Conservation (phyloP, 2,113 vertebrate species). For the Bombycilla garrulus region DNA sequence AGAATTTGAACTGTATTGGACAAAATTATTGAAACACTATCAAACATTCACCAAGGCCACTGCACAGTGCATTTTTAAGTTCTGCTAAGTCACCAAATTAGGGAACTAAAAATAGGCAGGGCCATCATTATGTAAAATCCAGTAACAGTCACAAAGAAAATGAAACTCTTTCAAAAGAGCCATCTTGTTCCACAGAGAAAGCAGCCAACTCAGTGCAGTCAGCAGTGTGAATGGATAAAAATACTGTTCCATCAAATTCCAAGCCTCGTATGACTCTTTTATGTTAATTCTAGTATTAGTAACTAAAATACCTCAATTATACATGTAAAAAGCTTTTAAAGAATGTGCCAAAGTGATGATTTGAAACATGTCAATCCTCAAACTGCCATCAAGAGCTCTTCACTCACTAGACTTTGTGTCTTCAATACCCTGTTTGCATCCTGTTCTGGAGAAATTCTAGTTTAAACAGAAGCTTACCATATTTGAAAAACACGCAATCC, state of each 20-base stretch:
- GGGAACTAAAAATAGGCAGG: background rate
- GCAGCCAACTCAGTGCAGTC: background rate
- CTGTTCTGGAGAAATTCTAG: background rate
- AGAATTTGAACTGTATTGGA: background rate
- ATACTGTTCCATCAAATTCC: background rate
- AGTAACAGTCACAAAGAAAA: background rate
- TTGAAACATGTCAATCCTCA: background rate
- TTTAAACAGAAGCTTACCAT: conserved; percentile 76
- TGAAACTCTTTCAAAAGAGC: background rate
- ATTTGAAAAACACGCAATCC: conserved; percentile 89
- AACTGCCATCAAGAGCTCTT: background rate
- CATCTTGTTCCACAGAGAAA: background rate
- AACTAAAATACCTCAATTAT: background rate
- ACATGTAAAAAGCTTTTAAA: background rate
- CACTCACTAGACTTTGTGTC: background rate
- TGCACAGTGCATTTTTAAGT: background rate
- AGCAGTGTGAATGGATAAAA: background rate
- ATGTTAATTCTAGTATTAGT: background rate
- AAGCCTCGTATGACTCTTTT: background rate
- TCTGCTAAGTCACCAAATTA: background rate
- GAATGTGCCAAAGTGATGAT: background rate
- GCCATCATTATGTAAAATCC: background rate
- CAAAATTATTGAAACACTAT: background rate
- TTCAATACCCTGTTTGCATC: background rate
- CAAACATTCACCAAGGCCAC: background rate